Conservation (phyloP, 2,888 invertebrate species). For the Megastigmus dorsalis region DNA sequence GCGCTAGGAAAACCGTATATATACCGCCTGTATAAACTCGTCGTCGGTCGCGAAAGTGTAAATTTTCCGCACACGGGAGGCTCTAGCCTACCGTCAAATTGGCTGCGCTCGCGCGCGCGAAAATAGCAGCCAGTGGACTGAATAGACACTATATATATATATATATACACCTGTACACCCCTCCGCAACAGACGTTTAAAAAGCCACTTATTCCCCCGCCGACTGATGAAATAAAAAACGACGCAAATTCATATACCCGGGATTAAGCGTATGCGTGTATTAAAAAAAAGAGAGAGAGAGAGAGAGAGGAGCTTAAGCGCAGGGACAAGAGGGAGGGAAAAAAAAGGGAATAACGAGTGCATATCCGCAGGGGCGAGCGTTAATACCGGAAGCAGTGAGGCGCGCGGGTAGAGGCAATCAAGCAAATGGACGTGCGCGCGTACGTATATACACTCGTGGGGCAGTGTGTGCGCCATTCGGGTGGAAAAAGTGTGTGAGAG, state of each 20-base stretch:
- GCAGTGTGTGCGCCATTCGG: not conserved
- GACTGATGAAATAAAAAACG: conserved; percentile 15
- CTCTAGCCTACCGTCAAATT: too few relatives aligned
- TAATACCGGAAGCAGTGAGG: conserved; percentile 28
- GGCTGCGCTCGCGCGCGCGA: too few relatives aligned
- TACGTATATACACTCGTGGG: not conserved
- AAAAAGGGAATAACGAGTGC: not conserved
- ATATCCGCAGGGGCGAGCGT: not conserved
- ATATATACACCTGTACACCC: too few relatives aligned
- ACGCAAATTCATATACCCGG: not conserved
- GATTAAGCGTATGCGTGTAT: not conserved
- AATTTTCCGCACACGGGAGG: too few relatives aligned
- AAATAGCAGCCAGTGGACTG: too few relatives aligned
- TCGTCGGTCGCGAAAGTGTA: too few relatives aligned
- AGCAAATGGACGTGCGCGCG: conserved; percentile 39
- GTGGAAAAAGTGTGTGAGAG: too few relatives aligned
- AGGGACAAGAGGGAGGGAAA: not conserved
- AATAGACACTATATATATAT: too few relatives aligned
- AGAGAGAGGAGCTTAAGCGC: not conserved
- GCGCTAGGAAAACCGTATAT: too few relatives aligned
- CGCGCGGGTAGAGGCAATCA: conserved; percentile 40
- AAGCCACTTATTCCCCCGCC: too few relatives aligned
- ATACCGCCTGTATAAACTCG: too few relatives aligned
- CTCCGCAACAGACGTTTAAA: too few relatives aligned
- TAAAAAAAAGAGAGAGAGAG: not conserved